Conservation (phyloP, 2,888 invertebrate genomes). For the Orchesella flavescens region DNA sequence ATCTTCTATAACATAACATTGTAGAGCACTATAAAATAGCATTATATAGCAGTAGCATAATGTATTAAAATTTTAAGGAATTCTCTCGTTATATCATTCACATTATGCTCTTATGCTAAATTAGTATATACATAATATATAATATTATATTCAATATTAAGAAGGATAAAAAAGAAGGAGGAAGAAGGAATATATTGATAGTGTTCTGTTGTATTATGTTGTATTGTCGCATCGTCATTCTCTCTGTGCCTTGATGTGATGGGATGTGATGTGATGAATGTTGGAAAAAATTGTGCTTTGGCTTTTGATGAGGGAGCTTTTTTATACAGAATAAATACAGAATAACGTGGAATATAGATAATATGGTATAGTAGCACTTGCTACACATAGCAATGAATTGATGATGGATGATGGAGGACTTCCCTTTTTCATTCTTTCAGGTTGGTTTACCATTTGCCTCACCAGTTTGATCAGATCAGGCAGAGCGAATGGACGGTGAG, state of each 20-base stretch:
- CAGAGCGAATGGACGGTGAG: conserved; percentile 42
- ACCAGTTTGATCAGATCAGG: conserved; percentile 48
- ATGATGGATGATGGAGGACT: conserved; percentile 45
- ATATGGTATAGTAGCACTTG: neutral
- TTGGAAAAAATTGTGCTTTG: conserved; percentile 23
- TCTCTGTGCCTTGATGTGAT: conserved; percentile 29
- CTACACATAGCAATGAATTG: neutral
- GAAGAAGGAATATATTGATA: neutral
- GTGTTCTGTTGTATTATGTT: neutral
- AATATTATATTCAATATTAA: no score
- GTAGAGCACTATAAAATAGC: no score
- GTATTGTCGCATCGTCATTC: conserved; percentile 36
- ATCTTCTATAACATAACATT: no score
- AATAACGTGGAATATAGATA: neutral
- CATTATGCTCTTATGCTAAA: no score
- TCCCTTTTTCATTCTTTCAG: conserved; percentile 45
- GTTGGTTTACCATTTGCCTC: no score
- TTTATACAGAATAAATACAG: neutral
- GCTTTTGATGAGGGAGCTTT: neutral
- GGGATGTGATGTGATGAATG: conserved; percentile 48
- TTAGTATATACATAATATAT: no score
- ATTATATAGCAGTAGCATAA: no score
- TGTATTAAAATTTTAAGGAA: no score
- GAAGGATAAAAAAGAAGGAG: conserved; percentile 6
- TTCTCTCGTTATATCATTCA: no score